Evolutionary conservation across 2,888 invertebrate genomes (phyloP), one percentile per base, ranked within the genome.

Genomic region (Cantharis rufa): DNA sequence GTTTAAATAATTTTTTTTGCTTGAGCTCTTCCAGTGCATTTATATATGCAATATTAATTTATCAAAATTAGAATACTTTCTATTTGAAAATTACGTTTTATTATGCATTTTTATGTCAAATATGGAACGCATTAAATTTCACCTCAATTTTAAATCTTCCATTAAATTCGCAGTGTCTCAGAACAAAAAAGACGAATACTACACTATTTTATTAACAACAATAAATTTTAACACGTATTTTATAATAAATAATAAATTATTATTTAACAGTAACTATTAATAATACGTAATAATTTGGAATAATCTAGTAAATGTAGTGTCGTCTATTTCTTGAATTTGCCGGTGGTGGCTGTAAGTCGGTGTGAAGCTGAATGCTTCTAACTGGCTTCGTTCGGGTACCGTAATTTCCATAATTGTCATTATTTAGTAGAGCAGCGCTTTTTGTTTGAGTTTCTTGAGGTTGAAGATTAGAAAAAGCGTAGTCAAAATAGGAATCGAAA

Each of bases 301-400:
- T 61, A 7, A 18, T n/a, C 66, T 73, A 48, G 10, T 61, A 28
- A 5, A 9, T 10, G 27, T 32, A 75, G 27, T 72, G 66, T 27
- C 75, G 70, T 68, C 78, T 73, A 9, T 28, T 72, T 62, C 75
- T 64, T 7, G 16, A n/a, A 15, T 72, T 62, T 28, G 66, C 18
- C 13, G 75, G 75, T 15, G 78, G 78, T 15, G 78, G 78, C 18
- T 62, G 24, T 27, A 78, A 61, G 32, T 70, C 70, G 10, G 27
- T 75, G 9, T 72, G 75, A 32, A 69, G 61, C 68, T 69, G 63
- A 9, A 68, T 69, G 11, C 61, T 63, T 73, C 69, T 78, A 16
- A 21, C 21, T 18, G 62, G 9, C 24, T 71, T 75, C 15, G 28
- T 4, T 62, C 69, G 21, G 18, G 10, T 24, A 24, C 64, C 24